phyloP scores from a whole-genome alignment of 2,797 vertebrate genomes.

The Coilia nasus region DNA sequence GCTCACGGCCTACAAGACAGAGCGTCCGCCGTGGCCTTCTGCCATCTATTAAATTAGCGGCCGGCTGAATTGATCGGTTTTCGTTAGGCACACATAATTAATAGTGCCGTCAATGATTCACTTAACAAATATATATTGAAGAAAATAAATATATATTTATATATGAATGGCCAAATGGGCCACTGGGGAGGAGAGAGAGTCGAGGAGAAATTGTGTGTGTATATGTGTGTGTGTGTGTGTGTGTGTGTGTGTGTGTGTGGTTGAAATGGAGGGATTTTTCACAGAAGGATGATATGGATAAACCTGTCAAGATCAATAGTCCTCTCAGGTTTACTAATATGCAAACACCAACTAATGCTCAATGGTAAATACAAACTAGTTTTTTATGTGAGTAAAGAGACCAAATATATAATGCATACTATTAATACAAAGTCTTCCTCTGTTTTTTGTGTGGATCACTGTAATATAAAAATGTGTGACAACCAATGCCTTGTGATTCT shows the following conservation, averaged over 20 bases:
- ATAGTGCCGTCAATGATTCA: constrained; percentile 61
- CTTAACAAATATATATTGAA: constrained; percentile 52
- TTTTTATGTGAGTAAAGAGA: not conserved
- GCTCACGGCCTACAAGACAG: not conserved
- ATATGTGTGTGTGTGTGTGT: not conserved
- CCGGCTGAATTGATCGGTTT: constrained; percentile 64
- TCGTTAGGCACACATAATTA: constrained; percentile 66
- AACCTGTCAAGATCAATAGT: not conserved
- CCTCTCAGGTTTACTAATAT: not conserved
- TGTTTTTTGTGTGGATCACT: not conserved
- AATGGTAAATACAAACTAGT: not conserved
- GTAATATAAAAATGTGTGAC: not conserved
- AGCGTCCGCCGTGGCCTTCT: not conserved
- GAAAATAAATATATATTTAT: constrained; percentile 45
- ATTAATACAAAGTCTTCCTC: not conserved
- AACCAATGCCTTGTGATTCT: not conserved
- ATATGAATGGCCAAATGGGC: not conserved
- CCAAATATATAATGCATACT: not conserved
- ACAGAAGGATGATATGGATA: not conserved
- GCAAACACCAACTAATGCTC: not conserved
- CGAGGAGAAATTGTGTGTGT: not conserved
- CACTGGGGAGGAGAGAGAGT: not conserved
- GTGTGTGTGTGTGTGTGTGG: not conserved
- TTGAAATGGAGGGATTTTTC: no score
- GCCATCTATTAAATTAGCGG: constrained; percentile 60